Percentiles rank a stretch among this genome's conserved stretches.
These are phyloP conservation scores for Myotis planiceps DNA, from an alignment of 2,797 vertebrate genomes.

Conservation along the genomic window DNA sequence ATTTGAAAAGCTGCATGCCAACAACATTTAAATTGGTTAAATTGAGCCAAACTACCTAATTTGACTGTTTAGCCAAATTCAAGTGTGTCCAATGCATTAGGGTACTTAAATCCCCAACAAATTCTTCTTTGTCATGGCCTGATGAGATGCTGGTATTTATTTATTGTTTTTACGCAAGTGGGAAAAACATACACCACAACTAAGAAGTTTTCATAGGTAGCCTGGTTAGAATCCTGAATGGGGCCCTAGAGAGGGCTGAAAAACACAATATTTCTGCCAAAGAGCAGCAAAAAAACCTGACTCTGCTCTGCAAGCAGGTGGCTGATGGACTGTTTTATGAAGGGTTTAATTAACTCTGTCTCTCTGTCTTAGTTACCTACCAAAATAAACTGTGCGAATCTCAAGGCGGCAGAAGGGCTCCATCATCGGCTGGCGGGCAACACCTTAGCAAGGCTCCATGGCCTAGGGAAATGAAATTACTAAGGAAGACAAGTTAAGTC, in stretches of 20 bases:
- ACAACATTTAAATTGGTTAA: background rate
- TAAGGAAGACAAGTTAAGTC: slow-evolving; percentile 29
- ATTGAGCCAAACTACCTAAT: slow-evolving; percentile 16
- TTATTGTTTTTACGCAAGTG: slow-evolving; percentile 55
- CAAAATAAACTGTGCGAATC: slow-evolving; percentile 64
- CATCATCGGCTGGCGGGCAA: slow-evolving; percentile 13
- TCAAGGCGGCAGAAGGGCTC: background rate
- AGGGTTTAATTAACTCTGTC: slow-evolving; percentile 54
- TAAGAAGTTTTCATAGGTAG: slow-evolving; percentile 28
- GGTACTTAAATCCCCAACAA: slow-evolving; percentile 23
- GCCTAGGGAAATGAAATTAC: background rate
- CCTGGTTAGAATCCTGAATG: background rate
- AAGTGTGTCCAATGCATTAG: background rate
- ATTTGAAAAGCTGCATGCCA: background rate
- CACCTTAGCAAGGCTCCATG: background rate
- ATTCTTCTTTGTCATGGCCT: slow-evolving; percentile 35
- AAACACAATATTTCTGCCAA: slow-evolving; percentile 32
- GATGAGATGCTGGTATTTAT: slow-evolving; percentile 36
- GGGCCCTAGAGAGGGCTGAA: background rate
- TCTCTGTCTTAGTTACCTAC: slow-evolving; percentile 73
- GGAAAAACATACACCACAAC: background rate
- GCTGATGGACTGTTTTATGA: slow-evolving; percentile 56
- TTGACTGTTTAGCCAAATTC: slow-evolving; percentile 26
- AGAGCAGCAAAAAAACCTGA: background rate
- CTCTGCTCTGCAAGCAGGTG: slow-evolving; percentile 52